These are phyloP conservation scores for Venustaconcha ellipsiformis DNA, from an alignment of 1,140 invertebrate genomes.

Conservation along the genomic window DNA sequence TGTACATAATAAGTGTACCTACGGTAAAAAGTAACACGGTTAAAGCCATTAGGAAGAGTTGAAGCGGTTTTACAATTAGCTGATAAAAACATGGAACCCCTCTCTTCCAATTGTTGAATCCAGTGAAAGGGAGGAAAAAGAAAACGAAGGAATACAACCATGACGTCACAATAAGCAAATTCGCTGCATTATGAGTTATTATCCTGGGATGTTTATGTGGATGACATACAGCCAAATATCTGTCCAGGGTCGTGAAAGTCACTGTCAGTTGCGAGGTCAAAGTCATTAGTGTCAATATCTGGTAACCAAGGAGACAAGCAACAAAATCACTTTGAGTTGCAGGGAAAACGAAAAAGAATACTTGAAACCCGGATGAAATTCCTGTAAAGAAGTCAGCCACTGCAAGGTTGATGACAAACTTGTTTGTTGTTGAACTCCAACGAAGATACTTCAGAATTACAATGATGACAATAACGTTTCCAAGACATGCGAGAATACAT, in stretches of 20 bases:
- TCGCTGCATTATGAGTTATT: slow-evolving; percentile 15
- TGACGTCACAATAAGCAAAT: slow-evolving; percentile 7
- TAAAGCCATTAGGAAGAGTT: slow-evolving; percentile 5
- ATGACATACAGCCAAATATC: slow-evolving; percentile 35
- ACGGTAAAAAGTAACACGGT: slow-evolving; percentile 18
- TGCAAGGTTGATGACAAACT: slow-evolving; percentile 34
- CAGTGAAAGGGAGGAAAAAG: slow-evolving; percentile 12
- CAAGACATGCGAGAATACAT: slow-evolving; percentile 24
- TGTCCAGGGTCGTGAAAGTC: slow-evolving; percentile 33
- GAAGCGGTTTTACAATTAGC: slow-evolving; percentile 2
- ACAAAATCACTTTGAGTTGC: slow-evolving; percentile 7
- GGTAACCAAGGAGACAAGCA: slow-evolving; percentile 29
- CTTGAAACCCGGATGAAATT: slow-evolving; percentile 17
- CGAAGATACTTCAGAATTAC: slow-evolving; percentile 30
- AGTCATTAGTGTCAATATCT: slow-evolving; percentile 21
- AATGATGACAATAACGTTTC: slow-evolving; percentile 35
- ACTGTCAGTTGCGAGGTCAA: slow-evolving; percentile 28
- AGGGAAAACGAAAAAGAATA: slow-evolving; percentile 31
- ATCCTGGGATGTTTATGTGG: slow-evolving; percentile 26
- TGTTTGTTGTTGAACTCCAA: slow-evolving; percentile 28
- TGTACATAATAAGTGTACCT: slow-evolving; percentile 27
- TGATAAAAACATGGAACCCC: slow-evolving; percentile 14
- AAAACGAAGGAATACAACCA: slow-evolving; percentile 21
- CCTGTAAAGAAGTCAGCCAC: slow-evolving; percentile 37
- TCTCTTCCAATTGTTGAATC: slow-evolving; percentile 27